Evolutionary conservation across 2,113 vertebrate genomes (phyloP), one percentile per base, ranked within the genome.

Genomic region (Baryphthengus martii): DNA sequence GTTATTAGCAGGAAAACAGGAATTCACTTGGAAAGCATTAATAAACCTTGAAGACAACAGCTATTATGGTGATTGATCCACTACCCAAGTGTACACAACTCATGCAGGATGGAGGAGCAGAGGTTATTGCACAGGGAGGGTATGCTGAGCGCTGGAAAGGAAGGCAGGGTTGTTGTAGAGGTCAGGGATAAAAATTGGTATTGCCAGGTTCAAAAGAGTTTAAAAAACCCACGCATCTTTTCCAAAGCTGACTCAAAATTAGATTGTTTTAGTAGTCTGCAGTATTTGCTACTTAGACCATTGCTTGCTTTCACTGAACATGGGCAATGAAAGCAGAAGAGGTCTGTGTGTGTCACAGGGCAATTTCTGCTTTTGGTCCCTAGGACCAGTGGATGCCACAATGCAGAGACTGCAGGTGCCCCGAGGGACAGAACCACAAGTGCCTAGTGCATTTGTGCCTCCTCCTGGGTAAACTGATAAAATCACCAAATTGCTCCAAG

Each of bases 61-160:
- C 76, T 95, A 62, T 95, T 93, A 89, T 9, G 40, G 83, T 85
- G 89, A 95, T 91, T 93, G 81, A 96, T 96, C 94, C 88, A 52
- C 83, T 66, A 76, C 65, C 68, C 35, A 52, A 65, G 55, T 23
- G 52, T 84, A 55, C 47, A 90, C 62, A 78, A 61, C 79, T 90
- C 66, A 33, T 72, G 71, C 62, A 83, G 79, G 65, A 66, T 83
- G 40, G n/a, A 95, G 26, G 58, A 88, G 73, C 72, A 91, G 73
- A 92, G 89, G 92, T 84, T 89, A 63, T 16, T 68, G 73, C 49
- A 49, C 35, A 40, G 35, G 62, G 75, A 75, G 73, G 29, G n/a
- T 39, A 16, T 50, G 35, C 70, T 35, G 90, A 67, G 88, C 8
- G 47, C 37, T 42, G 35, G 39, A 14, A 91, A 77, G 59, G 81